Percentiles rank a stretch among this genome's conserved stretches.
phyloP scores from a whole-genome alignment of 2,888 invertebrate genomes.

The Ephialtes manifestator region DNA sequence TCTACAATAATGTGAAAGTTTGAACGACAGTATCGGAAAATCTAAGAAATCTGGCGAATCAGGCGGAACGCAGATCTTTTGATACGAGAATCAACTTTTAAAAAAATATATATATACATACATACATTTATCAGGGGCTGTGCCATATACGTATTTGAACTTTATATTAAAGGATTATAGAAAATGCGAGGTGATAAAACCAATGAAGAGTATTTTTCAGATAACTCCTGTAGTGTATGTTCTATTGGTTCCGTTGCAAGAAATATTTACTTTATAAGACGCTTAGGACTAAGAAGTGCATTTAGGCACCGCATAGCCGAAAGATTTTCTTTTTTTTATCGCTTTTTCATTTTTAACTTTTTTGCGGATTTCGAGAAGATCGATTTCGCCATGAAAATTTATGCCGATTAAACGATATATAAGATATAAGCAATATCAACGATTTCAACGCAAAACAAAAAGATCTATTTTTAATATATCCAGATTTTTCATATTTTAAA shows the following conservation, averaged over 20 bases:
- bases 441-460: no score
- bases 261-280: conserved; percentile 12
- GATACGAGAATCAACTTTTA: conserved; percentile 16
- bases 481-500: no score
- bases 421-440: no score
- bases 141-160: conserved; percentile 70
- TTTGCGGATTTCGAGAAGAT: background rate
- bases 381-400: background rate
- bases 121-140: conserved; percentile 45
- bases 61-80: conserved; percentile 20
- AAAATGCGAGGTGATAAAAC: background rate
- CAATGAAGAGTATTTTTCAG: conserved; percentile 40
- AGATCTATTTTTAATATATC: no score
- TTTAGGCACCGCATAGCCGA: background rate
- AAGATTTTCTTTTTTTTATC: background rate
- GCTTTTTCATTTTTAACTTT: background rate
- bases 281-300: conserved; percentile 12
- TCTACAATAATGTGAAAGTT: conserved; percentile 21
- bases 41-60: conserved; percentile 11
- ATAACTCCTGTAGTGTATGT: conserved; percentile 33
- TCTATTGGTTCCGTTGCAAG: conserved; percentile 15
- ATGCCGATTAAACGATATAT: no score
- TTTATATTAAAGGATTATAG: conserved; percentile 48
- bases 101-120: conserved; percentile 23
- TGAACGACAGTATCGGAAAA: conserved; percentile 13